These are phyloP conservation scores for Carcinoscorpius rotundicauda DNA, from an alignment of 1,140 invertebrate species.

Conservation along the genomic window DNA sequence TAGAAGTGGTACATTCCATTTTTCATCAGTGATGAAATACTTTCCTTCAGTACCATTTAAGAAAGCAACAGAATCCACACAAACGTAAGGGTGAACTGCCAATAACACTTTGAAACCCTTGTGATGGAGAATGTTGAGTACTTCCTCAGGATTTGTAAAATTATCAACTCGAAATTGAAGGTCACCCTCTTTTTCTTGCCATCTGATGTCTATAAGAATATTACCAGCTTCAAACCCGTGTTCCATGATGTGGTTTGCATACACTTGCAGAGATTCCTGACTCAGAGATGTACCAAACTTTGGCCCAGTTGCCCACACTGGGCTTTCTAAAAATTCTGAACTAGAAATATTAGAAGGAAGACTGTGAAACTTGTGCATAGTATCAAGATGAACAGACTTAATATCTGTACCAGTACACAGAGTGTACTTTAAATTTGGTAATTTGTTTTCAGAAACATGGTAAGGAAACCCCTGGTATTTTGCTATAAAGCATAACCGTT, in stretches of 20 bases:
- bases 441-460: conserved; percentile 51
- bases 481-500: conserved; percentile 52
- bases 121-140: conserved; percentile 59
- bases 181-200: conserved; percentile 41
- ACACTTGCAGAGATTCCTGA: conserved; percentile 21
- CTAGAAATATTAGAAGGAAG: conserved; percentile 6
- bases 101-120: conserved; percentile 72
- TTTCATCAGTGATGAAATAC: conserved; percentile 19
- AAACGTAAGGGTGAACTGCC: conserved; percentile 56
- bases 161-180: conserved; percentile 33
- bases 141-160: conserved; percentile 62
- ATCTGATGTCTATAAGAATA: conserved; percentile 40
- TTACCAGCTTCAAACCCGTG: conserved; percentile 35
- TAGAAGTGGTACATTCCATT: conserved; percentile 20
- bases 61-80: conserved; percentile 18
- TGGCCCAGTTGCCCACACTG: conserved; percentile 24
- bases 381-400: conserved; percentile 52
- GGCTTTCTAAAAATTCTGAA: conserved; percentile 20
- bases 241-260: conserved; percentile 30
- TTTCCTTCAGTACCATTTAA: conserved; percentile 15
- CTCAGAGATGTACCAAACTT: conserved; percentile 18
- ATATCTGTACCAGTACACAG: conserved; percentile 69
- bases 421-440: conserved; percentile 63
- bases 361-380: conserved; percentile 38
- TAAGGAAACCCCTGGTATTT: conserved; percentile 52